These are phyloP conservation scores for Oscheius sp. DNA, from an alignment of 1,140 invertebrate species.

Conservation along the genomic window DNA sequence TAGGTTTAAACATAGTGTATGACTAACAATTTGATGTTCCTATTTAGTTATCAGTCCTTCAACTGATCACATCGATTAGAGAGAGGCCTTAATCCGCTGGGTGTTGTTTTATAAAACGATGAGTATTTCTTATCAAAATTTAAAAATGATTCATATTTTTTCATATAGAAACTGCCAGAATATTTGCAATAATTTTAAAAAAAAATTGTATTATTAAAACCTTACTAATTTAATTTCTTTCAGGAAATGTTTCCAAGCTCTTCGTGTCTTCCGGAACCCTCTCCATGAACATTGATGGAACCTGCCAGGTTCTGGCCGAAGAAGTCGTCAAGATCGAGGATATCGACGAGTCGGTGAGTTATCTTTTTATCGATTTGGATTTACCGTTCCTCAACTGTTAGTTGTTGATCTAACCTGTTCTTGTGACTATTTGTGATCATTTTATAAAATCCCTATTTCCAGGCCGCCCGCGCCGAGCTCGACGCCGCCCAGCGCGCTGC, in stretches of 20 bases:
- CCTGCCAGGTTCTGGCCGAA: constrained; percentile 94
- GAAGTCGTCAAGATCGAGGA: constrained; percentile 85
- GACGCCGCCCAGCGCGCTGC: constrained; percentile 33
- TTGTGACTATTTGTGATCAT: background rate
- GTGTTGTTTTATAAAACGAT: too few species aligned
- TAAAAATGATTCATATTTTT: too few species aligned
- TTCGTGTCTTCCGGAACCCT: constrained; percentile 91
- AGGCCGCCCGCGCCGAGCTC: constrained; percentile 45
- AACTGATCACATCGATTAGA: too few species aligned
- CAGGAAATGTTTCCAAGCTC: constrained; percentile 65
- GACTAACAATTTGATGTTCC: too few species aligned
- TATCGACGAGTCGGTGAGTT: constrained; percentile 70
- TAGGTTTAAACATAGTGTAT: too few species aligned
- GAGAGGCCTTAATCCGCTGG: too few species aligned
- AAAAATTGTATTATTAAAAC: too few species aligned
- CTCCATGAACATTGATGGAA: constrained; percentile 95
- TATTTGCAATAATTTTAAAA: too few species aligned
- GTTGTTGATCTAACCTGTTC: background rate
- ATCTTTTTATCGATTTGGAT: background rate
- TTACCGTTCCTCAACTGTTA: background rate
- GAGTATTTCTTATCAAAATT: too few species aligned
- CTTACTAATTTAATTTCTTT: too few species aligned
- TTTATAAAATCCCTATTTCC: constrained; percentile 30
- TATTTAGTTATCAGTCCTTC: too few species aligned
- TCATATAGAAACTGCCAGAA: too few species aligned